phyloP scores from a whole-genome alignment of 2,113 vertebrate species.

The Tinamus guttatus region DNA sequence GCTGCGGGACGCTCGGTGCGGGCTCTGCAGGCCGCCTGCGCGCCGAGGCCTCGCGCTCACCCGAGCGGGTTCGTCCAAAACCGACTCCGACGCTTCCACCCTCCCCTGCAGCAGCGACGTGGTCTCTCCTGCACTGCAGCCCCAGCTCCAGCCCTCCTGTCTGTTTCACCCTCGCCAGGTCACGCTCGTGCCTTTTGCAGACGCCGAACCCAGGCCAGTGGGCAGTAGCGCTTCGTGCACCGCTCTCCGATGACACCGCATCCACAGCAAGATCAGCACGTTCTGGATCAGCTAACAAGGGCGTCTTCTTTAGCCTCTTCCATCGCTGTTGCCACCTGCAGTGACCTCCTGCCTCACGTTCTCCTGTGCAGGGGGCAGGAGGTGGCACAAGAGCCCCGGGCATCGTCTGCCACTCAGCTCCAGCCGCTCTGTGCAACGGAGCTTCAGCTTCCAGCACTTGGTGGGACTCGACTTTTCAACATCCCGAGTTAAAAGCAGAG shows the following conservation, averaged over 20 bases:
- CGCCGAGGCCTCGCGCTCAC: neutral
- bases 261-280: neutral
- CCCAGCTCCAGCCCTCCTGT: neutral
- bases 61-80: too few relatives aligned
- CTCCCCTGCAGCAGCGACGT: neutral
- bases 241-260: fast-evolving
- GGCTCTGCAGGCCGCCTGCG: too few relatives aligned
- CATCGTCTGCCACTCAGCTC: neutral
- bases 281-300: fast-evolving
- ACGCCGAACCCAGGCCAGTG: neutral
- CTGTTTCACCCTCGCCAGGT: neutral
- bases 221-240: neutral
- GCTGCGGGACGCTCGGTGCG: too few relatives aligned
- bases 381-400: neutral
- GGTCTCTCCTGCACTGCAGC: neutral
- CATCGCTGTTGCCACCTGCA: neutral
- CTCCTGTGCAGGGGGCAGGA: neutral
- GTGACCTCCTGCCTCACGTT: neutral
- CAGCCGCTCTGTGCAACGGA: neutral
- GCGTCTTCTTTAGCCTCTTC: neutral
- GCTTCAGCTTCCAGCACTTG: neutral
- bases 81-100: fast-evolving
- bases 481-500: neutral
- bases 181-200: neutral
- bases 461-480: neutral